These are phyloP conservation scores for Jaculus jaculus DNA, from an alignment of 2,113 vertebrate species.

Conservation along the genomic window DNA sequence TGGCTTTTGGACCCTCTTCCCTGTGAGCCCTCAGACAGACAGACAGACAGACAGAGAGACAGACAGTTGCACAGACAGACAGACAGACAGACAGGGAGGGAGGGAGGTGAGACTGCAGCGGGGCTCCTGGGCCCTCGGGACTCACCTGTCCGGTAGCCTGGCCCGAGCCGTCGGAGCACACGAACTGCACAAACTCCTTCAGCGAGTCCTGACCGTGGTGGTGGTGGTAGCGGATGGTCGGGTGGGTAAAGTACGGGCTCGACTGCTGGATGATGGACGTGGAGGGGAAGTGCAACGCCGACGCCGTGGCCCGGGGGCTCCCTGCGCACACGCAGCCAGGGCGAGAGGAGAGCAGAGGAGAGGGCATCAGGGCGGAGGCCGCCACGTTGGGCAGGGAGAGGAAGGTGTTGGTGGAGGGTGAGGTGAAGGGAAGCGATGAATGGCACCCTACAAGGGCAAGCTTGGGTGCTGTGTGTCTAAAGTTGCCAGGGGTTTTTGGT, in stretches of 20 bases:
- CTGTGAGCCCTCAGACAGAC: slow-evolving; percentile 41
- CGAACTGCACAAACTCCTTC: slow-evolving; percentile 97
- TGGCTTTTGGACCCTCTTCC: slow-evolving; percentile 1
- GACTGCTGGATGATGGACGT: slow-evolving; percentile 98
- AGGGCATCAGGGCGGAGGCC: slow-evolving; percentile 39
- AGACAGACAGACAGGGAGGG: background rate
- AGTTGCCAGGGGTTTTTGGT: background rate
- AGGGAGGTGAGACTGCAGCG: slow-evolving; percentile 25
- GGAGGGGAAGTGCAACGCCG: slow-evolving; percentile 97
- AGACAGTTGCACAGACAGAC: slow-evolving; percentile 32
- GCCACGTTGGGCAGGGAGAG: fast-evolving
- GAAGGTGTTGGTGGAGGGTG: background rate
- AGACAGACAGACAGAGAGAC: slow-evolving; percentile 23
- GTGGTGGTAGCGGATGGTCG: slow-evolving; percentile 97
- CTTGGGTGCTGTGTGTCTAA: background rate
- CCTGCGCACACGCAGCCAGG: slow-evolving; percentile 82
- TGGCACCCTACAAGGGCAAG: background rate
- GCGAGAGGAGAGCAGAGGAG: no score
- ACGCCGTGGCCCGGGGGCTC: slow-evolving; percentile 95
- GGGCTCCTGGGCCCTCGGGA: slow-evolving; percentile 47
- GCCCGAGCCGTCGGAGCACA: slow-evolving; percentile 95
- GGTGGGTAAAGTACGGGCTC: slow-evolving; percentile 97
- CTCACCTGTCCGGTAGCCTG: slow-evolving; percentile 94
- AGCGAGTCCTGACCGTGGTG: slow-evolving; percentile 96
- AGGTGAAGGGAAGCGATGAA: background rate